Evolutionary conservation across 2,113 vertebrate species (phyloP).

Genomic region (Nyctereutes procyonoides): DNA sequence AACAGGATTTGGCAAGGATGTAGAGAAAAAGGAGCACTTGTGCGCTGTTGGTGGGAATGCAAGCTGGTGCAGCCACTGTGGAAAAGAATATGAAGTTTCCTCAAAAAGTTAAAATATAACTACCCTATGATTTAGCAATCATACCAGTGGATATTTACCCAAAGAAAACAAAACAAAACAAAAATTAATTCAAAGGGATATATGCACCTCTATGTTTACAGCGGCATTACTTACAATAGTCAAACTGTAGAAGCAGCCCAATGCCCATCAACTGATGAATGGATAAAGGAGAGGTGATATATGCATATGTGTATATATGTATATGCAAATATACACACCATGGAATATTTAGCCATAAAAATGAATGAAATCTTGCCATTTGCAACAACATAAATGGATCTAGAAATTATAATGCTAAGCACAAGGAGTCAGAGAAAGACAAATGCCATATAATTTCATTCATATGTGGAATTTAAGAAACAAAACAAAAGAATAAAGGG

Average conservation of each 20-base stretch:
- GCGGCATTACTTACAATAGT: neutral
- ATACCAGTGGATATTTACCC: neutral
- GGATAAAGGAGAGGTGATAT: neutral
- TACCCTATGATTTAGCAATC: neutral
- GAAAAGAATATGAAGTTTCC: neutral
- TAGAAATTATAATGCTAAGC: neutral
- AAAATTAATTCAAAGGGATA: neutral
- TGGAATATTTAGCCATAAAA: neutral
- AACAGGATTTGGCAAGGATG: neutral
- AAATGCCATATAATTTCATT: neutral
- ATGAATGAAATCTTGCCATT: neutral
- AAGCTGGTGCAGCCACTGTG: neutral
- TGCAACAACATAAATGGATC: neutral
- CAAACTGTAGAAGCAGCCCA: neutral
- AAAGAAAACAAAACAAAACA: neutral
- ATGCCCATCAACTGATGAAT: neutral
- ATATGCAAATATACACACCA: neutral
- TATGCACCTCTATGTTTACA: neutral
- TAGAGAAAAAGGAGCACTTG: neutral
- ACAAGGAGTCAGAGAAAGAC: neutral
- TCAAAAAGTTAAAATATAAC: neutral
- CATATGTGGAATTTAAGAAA: neutral
- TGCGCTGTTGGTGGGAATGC: neutral
- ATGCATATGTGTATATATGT: neutral
- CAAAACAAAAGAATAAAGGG: neutral